Percentiles rank a stretch among this genome's conserved stretches.
These are phyloP conservation scores for Pocillopora damicornis DNA, from an alignment of 64 coral and sea anemone genomes.

Conservation along the genomic window DNA sequence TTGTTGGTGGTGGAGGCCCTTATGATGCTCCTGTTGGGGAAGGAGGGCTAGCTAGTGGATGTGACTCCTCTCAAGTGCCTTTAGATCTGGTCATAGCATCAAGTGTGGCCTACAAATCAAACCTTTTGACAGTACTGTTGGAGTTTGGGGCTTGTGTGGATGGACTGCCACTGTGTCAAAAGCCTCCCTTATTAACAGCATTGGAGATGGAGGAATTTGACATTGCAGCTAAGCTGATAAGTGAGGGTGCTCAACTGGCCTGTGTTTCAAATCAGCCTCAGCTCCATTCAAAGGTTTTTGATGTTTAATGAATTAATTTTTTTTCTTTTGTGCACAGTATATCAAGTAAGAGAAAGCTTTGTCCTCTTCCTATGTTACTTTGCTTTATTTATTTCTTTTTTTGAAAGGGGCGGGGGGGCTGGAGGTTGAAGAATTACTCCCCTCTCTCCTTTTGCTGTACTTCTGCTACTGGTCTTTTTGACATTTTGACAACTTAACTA, in stretches of 20 bases:
- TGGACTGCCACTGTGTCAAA: conserved; percentile 47
- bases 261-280: conserved; percentile 35
- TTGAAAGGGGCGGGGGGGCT: no score
- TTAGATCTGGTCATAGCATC: conserved; percentile 51
- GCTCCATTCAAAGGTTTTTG: background rate
- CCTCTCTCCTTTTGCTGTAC: no score
- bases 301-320: background rate
- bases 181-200: conserved; percentile 43
- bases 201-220: conserved; percentile 42
- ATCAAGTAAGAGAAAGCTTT: no score
- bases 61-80: conserved; percentile 43
- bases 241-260: conserved; percentile 33
- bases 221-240: conserved; percentile 34
- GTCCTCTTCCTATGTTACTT: no score
- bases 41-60: conserved; percentile 54
- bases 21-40: background rate
- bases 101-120: conserved; percentile 1
- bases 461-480: no score
- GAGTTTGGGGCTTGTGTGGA: conserved; percentile 59
- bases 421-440: no score
- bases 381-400: no score
- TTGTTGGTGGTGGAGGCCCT: conserved; percentile 52
- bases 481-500: no score
- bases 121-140: conserved; percentile 31
- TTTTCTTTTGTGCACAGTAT: background rate